These are phyloP conservation scores for Trochalopteron elliotii DNA, from an alignment of 2,113 vertebrate species.

Conservation along the genomic window DNA sequence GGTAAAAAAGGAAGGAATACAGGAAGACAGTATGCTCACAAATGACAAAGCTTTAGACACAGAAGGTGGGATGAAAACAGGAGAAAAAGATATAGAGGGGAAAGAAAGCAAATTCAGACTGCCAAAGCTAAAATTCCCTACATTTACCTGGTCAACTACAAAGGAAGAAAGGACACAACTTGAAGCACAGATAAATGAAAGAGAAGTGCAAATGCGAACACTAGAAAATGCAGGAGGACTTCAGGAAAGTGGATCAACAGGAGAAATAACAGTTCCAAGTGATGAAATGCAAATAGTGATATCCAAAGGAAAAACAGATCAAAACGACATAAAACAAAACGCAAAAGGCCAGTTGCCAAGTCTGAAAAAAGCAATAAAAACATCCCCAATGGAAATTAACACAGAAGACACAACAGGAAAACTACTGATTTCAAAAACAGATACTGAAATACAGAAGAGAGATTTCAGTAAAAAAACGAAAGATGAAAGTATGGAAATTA, in stretches of 20 bases:
- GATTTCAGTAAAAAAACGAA: rapidly evolving
- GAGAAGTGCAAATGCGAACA: rapidly evolving
- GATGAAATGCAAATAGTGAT: rapidly evolving
- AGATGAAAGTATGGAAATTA: rapidly evolving
- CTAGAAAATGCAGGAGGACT: rapidly evolving
- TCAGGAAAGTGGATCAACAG: rapidly evolving
- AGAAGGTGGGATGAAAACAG: rapidly evolving
- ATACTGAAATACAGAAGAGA: rapidly evolving
- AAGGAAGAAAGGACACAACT: rapidly evolving
- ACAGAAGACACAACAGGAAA: rapidly evolving
- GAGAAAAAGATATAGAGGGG: rapidly evolving
- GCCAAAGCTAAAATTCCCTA: background rate
- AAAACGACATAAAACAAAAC: rapidly evolving
- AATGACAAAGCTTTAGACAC: rapidly evolving
- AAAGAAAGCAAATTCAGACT: background rate
- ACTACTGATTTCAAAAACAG: rapidly evolving
- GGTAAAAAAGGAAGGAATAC: rapidly evolving
- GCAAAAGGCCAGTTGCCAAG: rapidly evolving
- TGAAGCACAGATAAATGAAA: rapidly evolving
- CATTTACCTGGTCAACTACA: background rate
- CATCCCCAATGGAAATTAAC: rapidly evolving
- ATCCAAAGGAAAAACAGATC: rapidly evolving
- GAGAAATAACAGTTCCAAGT: rapidly evolving
- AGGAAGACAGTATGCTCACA: rapidly evolving
- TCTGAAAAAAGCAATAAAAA: rapidly evolving